These are phyloP conservation scores for Pteromalus puparum DNA, from an alignment of 1,140 invertebrate species.

Conservation along the genomic window DNA sequence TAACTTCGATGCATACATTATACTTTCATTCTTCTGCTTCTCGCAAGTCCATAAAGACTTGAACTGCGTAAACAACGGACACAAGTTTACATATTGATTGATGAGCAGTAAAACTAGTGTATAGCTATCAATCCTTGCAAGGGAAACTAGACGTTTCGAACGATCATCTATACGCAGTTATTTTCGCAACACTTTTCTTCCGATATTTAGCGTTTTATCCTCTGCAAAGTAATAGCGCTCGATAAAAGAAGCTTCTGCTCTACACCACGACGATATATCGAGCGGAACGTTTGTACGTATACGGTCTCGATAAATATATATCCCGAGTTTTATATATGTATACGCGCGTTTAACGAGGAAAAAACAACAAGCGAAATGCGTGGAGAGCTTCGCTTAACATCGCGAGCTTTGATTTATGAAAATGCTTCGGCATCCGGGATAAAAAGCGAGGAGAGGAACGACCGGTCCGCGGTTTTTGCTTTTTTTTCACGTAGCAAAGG, in stretches of 20 bases:
- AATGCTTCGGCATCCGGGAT: background rate
- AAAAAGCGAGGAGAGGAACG: background rate
- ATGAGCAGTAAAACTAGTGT: too few relatives aligned
- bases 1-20: background rate
- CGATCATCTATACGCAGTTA: too few relatives aligned
- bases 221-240: background rate
- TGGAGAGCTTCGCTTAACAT: background rate
- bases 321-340: background rate
- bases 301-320: background rate
- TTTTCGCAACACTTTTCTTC: background rate
- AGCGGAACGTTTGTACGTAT: background rate
- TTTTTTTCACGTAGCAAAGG: background rate
- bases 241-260: conserved; percentile 16
- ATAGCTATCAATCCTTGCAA: too few relatives aligned
- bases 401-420: conserved; percentile 39
- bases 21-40: background rate
- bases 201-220: background rate
- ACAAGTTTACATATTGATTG: too few relatives aligned
- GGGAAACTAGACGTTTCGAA: too few relatives aligned
- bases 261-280: background rate
- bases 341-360: conserved; percentile 11
- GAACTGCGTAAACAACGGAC: too few relatives aligned
- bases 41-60: too few relatives aligned
- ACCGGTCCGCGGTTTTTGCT: background rate
- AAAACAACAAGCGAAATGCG: background rate